Percentiles rank a stretch among this genome's conserved stretches.
phyloP scores from a whole-genome alignment of 2,888 invertebrate species.

The Plebejus argus region DNA sequence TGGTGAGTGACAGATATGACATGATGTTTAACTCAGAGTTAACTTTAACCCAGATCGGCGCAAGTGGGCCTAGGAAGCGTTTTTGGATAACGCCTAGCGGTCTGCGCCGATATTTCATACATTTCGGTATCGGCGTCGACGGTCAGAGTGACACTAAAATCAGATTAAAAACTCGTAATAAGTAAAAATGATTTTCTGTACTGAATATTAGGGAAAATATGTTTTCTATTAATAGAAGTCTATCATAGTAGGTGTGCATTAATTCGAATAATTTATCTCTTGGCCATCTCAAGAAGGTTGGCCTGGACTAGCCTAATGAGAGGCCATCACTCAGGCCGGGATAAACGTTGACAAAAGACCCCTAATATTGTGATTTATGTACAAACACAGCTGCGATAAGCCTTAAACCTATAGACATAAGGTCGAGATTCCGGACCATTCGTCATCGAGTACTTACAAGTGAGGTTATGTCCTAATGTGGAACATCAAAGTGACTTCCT shows the following conservation, averaged over 20 bases:
- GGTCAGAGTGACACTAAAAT: too few species aligned
- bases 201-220: not conserved
- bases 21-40: too few species aligned
- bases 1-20: too few species aligned
- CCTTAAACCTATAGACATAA: not conserved
- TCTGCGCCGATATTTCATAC: too few species aligned
- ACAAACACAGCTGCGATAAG: conserved; percentile 25
- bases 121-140: too few species aligned
- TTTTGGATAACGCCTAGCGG: too few species aligned
- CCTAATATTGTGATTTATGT: conserved; percentile 64
- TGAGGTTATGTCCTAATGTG: conserved; percentile 28
- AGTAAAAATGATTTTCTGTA: too few species aligned
- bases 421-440: not conserved
- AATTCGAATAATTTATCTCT: conserved; percentile 58
- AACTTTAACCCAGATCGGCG: too few species aligned
- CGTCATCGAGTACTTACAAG: not conserved
- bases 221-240: not conserved
- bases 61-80: too few species aligned
- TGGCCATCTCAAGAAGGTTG: conserved; percentile 57
- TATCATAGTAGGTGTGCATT: conserved; percentile 28
- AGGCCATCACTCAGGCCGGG: conserved; percentile 62
- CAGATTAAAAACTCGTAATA: too few species aligned
- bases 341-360: conserved; percentile 71
- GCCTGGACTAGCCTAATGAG: conserved; percentile 68
- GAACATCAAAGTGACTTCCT: conserved; percentile 21